Evolutionary conservation across 2,113 vertebrate species (phyloP), one percentile per base, ranked within the genome.

Genomic region (Pyrgilauda ruficollis): DNA sequence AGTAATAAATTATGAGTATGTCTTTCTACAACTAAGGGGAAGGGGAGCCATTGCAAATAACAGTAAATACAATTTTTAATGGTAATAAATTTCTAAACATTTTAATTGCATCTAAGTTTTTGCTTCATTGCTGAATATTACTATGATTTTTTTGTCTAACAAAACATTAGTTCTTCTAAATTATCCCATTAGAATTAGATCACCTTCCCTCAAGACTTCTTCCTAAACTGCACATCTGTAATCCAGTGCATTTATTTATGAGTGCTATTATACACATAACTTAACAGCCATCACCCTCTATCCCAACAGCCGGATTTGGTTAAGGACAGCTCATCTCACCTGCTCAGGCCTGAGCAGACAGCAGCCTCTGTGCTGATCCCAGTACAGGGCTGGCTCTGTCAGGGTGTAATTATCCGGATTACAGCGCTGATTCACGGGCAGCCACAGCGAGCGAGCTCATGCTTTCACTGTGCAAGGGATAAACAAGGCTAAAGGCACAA

Each of bases 1-100:
- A 95, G 62, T 90, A 79, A 61, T 15, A 86, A 83, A 69, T n/a
- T 76, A 55, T 61, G 84, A 89, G 66, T 63, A 70, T 91, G 62
- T 66, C 56, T 87, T 79, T 59, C 77, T 90, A 87, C 95, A 92
- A n/a, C 33, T 76, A 90, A 94, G 47, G 5, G 3, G 8, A 22
- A 62, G 3, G 6, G 4, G 10, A 58, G 46, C 39, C 14, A 41
- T n/a, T 47, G 62, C 37, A 94, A 89, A 69, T 39, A 93, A 63
- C 18, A 12, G 12, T 17, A 92, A 82, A 85, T 79, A 37, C 14
- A 27, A 46, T 37, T 91, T 83, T 83, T 66, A 90, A 56, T 49
- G 64, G 37, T 75, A 89, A 58, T 72, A 63, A 77, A 88, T 73
- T 80, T 66, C 28, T 49, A 70, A 80, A 14, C 8, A 22, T 68